phyloP scores from a whole-genome alignment of 2,888 invertebrate genomes.

The Fragum whitleyi region DNA sequence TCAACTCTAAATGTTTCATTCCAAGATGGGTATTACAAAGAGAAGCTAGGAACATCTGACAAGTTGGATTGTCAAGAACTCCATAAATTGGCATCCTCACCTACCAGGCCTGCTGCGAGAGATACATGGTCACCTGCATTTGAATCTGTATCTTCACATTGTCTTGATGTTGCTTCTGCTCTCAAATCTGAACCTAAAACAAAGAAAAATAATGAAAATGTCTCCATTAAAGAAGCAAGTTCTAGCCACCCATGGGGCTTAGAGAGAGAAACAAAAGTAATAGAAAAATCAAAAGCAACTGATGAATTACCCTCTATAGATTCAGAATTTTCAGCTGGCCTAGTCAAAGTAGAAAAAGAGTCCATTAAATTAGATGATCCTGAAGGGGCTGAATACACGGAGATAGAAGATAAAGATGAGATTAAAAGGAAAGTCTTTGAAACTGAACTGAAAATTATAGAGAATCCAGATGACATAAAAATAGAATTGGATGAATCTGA shows the following conservation, averaged over 20 bases:
- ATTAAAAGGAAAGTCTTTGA: not conserved
- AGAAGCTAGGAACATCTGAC: constrained; percentile 23
- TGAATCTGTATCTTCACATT: constrained; percentile 60
- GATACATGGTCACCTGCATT: constrained; percentile 58
- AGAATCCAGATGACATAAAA: not conserved
- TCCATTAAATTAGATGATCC: constrained; percentile 22
- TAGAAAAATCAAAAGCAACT: not conserved
- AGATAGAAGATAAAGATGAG: constrained; percentile 40
- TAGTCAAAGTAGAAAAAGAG: not conserved
- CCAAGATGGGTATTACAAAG: constrained; percentile 50
- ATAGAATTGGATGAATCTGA: constrained; percentile 36
- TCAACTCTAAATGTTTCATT: constrained; percentile 40
- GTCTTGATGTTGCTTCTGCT: constrained; percentile 58
- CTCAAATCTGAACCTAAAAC: constrained; percentile 55
- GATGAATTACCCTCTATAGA: constrained; percentile 22
- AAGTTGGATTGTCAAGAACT: not conserved
- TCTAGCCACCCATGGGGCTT: constrained; percentile 53
- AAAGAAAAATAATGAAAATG: constrained; percentile 43
- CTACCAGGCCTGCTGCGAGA: not conserved
- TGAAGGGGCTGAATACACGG: constrained; percentile 40
- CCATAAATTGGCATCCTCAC: not conserved
- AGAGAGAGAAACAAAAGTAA: constrained; percentile 43
- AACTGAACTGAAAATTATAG: not conserved
- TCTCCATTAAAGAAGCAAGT: constrained; percentile 15
- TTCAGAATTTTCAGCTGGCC: not conserved